These are phyloP conservation scores for Scomber scombrus DNA, from an alignment of 2,113 vertebrate species.

Conservation along the genomic window DNA sequence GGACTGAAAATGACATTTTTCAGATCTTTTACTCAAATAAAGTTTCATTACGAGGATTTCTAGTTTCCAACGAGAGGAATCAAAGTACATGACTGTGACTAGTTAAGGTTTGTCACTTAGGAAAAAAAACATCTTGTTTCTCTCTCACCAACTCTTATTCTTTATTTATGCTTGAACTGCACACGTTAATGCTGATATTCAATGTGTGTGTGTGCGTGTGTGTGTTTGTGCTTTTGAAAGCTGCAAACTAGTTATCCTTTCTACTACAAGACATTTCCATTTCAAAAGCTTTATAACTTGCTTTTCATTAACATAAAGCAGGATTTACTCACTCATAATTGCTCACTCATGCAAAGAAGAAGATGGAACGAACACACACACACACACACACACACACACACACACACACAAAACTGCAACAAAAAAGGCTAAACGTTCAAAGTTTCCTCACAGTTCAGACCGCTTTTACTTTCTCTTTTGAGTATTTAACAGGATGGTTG, in stretches of 20 bases:
- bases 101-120: background rate
- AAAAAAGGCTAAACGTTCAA: background rate
- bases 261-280: conserved; percentile 31
- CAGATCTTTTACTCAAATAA: background rate
- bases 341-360: background rate
- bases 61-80: background rate
- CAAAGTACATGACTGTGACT: background rate
- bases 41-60: background rate
- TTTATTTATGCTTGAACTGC: background rate
- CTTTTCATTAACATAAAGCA: conserved; percentile 14
- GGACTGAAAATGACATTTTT: no score
- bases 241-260: conserved; percentile 9
- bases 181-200: background rate
- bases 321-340: conserved; percentile 28
- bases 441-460: background rate
- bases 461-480: background rate
- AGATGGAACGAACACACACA: conserved; percentile 6
- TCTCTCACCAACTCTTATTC: background rate
- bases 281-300: conserved; percentile 34
- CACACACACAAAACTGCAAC: background rate
- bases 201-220: background rate
- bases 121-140: background rate
- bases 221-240: background rate
- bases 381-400: background rate
- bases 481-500: background rate